Base-by-base conservation (phyloP, 2,888 invertebrate genomes). In the Platynereis dumerilii region DNA sequence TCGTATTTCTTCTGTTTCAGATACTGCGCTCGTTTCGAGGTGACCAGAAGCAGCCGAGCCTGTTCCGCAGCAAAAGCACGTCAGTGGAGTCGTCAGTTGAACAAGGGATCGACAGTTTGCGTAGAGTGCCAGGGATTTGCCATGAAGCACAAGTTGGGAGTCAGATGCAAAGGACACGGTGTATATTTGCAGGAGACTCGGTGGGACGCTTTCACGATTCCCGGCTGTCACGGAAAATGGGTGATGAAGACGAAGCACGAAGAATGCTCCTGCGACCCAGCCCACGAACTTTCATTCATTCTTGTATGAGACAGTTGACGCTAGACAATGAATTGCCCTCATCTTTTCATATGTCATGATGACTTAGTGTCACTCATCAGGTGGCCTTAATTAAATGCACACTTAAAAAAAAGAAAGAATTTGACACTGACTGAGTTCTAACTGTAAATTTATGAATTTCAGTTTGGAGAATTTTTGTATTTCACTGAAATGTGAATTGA, bases 171-270 rank as follows among this genome's bases (percentile, higher is more conserved):
- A 69, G 94, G 94, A 0, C 93, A 94, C 82, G 94, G 94, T 0
- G 90, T 91, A 1, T 86, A 89, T 34, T 89, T 89, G 0, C 88
- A 90, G 65, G 87, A 90, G 69, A 93, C 93, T 15, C 87, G 92
- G 65, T 94, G 92, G 90, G 91, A 91, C 75, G 92, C 93, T 42
- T 87, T 94, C 39, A 90, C 92, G 56, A 91, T 91, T n/a, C 91
- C 91, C 0, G 91, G 92, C 77, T 94, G 94, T 84, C 92, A 92
- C 78, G 94, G 94, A 45, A 92, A 93, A 81, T 94, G 94, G 94
- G 85, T 91, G 56, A 88, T 93, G 72, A 72, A 79, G 56, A 79
- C 80, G 34, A 67, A 74, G 10, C 75, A 78, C 57, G 73, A 80
- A 28, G 74, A 80, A 3, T 81, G 83, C 67, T 76, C 78, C n/a